Base-by-base conservation (phyloP, 2,797 vertebrate species). In the Lepilemur septentrionalis region DNA sequence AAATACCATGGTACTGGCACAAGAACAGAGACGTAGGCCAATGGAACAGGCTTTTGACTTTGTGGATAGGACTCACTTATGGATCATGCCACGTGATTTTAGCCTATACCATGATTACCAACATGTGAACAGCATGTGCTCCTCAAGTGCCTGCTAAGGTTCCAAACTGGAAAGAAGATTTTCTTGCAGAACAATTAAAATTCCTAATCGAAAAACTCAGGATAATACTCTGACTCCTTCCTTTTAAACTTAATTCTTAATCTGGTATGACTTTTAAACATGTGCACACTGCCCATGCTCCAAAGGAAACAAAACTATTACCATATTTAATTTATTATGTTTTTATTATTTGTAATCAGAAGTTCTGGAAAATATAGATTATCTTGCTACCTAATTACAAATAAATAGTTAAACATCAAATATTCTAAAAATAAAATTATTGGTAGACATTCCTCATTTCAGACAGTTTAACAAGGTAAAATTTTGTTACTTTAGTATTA, bases 301-400 rank as follows among this genome's bases (percentile, higher is more conserved):
- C 10, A 75, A 82, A 72, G 46, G 82, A 89, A 93, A 75, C 41
- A 92, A 95, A 83, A 5, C 10, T 67, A 7, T 57, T 3, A 17
- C 38, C 20, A 28, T 28, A 72, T 72, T 87, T 78, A 75, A 69
- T 88, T 84, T 72, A 85, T 22, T 93, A 72, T 65, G 15, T n/a
- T 86, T 83, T 96, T 59, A 25, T 86, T 72, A 92, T 94, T 94
- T 92, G 89, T 87, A 48, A 72, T 22, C 25, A 82, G 59, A 78
- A 9, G 8, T 25, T 30, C 65, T 57, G 20, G 28, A 92, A 78
- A 11, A 85, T 70, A 70, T 57, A 59, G 57, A 59, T 75, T 23
- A 93, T 61, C 18, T 23, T 89, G 17, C 32, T 95, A 82, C 32
- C 32, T 75, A 87, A 80, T 80, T 92, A 70, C 2, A 96, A 96